Evolutionary conservation across 1,140 invertebrate genomes (phyloP), one percentile per base, ranked within the genome.

Genomic region (Hyphantria cunea): DNA sequence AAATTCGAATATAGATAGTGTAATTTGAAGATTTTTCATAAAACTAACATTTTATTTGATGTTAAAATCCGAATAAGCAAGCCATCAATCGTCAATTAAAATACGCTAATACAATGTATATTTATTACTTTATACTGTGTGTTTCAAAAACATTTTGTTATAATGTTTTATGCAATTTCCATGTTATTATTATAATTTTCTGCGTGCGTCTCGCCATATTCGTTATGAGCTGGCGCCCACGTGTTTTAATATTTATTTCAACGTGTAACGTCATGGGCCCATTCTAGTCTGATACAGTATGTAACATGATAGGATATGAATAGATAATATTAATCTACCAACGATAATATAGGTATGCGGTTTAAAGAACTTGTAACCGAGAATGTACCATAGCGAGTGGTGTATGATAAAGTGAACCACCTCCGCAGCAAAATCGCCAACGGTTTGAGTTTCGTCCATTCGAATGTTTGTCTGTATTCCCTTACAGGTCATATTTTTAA

Each of bases 171-270:
- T 58, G 45, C 45, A 49, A 58, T 58, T 48, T 25, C 45, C 45
- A 58, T 58, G 48, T 34, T 39, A 9, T 58, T 58, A 58, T 58
- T 44, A 31, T 58, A 58, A 58, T 39, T 56, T 41, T n/a, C 25
- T 31, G 32, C 12, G 33, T 47, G 9, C 25, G 55, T 58, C 55
- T 58, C 55, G 55, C 44, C 17, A 25, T 25, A 14, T 25, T 17
- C 48, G 11, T 12, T 44, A 37, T 58, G 44, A 58, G 17, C 55
- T 49, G 41, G 12, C 32, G 8, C 34, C 44, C 44, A 58, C 45
- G 45, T 48, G 45, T 49, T 48, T n/a, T 48, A 3, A 10, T 58
- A 32, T 58, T 58, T 55, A 17, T 53, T 32, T 15, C 42, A 12
- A n/a, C 11, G 42, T 39, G 14, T 49, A 44, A 58, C 45, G 55